Evolutionary conservation across 2,888 invertebrate genomes (phyloP).

Genomic region (Ophion slaviceki): DNA sequence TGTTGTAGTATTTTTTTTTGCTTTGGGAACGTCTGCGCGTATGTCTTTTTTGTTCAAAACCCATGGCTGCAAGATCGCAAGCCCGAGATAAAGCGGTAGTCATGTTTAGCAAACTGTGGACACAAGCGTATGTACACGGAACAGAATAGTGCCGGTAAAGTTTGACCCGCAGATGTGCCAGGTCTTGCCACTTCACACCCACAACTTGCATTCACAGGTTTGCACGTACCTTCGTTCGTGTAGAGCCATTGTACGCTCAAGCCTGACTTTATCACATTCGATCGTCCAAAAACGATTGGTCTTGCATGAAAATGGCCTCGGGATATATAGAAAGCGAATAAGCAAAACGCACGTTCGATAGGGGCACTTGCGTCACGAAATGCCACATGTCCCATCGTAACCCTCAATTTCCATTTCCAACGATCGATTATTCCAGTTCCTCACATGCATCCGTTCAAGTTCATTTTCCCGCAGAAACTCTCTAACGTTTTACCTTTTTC

Average conservation of each 20-base stretch:
- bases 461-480: background rate
- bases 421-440: constrained; percentile 21
- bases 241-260: constrained; percentile 12
- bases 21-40: too few relatives aligned
- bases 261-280: constrained; percentile 36
- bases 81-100: background rate
- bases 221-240: constrained; percentile 18
- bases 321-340: constrained; percentile 20
- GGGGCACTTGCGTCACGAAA: constrained; percentile 30
- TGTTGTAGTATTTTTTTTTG: too few relatives aligned
- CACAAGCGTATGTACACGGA: background rate
- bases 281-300: constrained; percentile 48
- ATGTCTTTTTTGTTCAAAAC: background rate
- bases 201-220: constrained; percentile 17
- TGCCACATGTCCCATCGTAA: constrained; percentile 6
- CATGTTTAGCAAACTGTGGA: background rate
- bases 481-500: background rate
- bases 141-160: background rate
- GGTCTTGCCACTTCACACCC: constrained; percentile 32
- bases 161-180: constrained; percentile 48
- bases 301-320: constrained; percentile 38
- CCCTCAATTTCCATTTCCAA: constrained; percentile 33
- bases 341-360: constrained; percentile 39
- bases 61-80: background rate
- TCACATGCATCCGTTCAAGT: background rate